Conservation (phyloP, 2,797 vertebrate species). For the Anableps anableps region DNA sequence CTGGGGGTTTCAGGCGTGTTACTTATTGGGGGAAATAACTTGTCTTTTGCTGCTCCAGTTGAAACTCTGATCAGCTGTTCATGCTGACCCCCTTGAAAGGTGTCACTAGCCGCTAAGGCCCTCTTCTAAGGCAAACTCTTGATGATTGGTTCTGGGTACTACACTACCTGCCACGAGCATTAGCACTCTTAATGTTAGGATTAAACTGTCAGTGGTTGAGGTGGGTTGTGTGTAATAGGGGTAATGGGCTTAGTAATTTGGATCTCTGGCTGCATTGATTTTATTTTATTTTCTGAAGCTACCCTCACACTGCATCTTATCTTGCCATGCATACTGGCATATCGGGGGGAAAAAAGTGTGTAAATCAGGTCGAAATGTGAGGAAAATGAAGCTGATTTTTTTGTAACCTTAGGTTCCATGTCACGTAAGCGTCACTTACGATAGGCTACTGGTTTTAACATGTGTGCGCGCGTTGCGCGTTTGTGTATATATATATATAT, state of each 20-base stretch:
- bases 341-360: neutral
- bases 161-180: neutral
- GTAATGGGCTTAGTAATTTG: slow-evolving; percentile 2
- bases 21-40: neutral
- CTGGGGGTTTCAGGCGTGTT: neutral
- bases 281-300: neutral
- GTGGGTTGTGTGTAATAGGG: neutral
- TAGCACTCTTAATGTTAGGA: neutral
- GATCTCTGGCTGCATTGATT: slow-evolving; percentile 1
- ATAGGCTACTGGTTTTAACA: neutral
- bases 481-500: too few species aligned
- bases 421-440: neutral
- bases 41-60: neutral
- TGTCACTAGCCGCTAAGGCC: neutral
- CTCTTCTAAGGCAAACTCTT: neutral
- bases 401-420: neutral
- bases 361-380: neutral
- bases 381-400: neutral
- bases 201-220: neutral
- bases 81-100: slow-evolving; percentile 6
- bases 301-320: neutral
- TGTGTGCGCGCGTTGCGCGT: too few species aligned
- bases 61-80: neutral
- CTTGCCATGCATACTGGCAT: neutral
- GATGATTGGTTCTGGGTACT: neutral